Evolutionary conservation across 2,888 invertebrate genomes (phyloP).

Genomic region (Pseudolycoriella hygida): DNA sequence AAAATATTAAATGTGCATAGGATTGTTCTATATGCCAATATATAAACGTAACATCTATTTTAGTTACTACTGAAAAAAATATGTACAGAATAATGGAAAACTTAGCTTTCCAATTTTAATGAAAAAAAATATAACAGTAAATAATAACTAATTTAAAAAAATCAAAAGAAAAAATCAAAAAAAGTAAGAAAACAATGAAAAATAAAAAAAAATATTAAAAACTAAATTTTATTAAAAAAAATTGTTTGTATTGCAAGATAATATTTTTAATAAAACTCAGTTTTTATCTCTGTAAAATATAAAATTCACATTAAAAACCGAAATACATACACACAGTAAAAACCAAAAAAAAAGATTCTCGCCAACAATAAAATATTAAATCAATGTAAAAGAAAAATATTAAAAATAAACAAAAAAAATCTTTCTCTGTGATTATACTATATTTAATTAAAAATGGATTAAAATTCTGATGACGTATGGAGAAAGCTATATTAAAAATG

Average conservation of each 20-base stretch:
- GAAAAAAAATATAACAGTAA: not conserved
- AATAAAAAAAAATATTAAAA: not conserved
- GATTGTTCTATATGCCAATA: not conserved
- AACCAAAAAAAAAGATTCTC: not conserved
- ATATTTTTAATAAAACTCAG: not conserved
- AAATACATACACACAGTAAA: not conserved
- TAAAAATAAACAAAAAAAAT: conserved; percentile 3
- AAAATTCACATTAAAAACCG: not conserved
- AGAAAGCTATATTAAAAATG: conserved; percentile 5
- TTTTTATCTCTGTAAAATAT: not conserved
- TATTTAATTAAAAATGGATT: conserved; percentile 1
- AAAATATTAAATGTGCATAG: not conserved
- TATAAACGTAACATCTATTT: not conserved
- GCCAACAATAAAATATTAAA: not conserved
- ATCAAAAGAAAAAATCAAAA: not conserved
- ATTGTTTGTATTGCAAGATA: no score
- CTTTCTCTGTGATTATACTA: conserved; percentile 8
- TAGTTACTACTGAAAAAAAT: not conserved
- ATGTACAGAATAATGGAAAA: not conserved
- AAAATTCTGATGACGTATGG: conserved; percentile 4
- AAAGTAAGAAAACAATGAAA: not conserved
- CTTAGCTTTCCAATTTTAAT: not conserved
- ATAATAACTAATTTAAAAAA: not conserved
- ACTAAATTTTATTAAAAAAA: no score
- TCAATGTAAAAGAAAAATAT: conserved; percentile 1